Conservation (phyloP, 2,888 invertebrate genomes). For the Zeuzera pyrina region DNA sequence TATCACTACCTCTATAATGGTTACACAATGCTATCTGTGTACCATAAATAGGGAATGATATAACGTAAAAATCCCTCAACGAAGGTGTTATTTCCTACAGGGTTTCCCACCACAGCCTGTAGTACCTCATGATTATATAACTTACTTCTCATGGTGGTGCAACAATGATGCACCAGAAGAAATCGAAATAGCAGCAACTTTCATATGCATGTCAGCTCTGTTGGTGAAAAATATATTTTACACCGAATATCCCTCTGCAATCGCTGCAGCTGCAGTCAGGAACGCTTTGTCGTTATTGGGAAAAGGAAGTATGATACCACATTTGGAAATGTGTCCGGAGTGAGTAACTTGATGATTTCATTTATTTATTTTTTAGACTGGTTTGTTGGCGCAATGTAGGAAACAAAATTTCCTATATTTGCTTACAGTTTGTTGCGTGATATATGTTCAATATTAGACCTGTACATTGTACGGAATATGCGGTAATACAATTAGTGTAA, state of each 20-base stretch:
- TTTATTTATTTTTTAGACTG: not conserved
- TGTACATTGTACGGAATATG: too few species aligned
- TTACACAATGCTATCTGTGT: too few species aligned
- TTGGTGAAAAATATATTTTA: constrained; percentile 36
- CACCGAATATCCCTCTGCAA: constrained; percentile 38
- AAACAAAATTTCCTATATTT: too few species aligned
- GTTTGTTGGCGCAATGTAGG: too few species aligned
- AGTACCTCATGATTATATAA: constrained; percentile 45
- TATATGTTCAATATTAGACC: too few species aligned
- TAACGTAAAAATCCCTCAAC: too few species aligned
- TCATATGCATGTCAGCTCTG: constrained; percentile 41
- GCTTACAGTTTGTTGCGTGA: too few species aligned
- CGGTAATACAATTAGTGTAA: too few species aligned
- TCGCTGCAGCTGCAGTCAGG: constrained; percentile 40
- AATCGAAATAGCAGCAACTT: constrained; percentile 45
- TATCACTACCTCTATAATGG: too few species aligned
- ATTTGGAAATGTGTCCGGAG: constrained; percentile 29
- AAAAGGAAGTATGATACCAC: constrained; percentile 24
- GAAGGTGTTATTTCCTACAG: constrained; percentile 22
- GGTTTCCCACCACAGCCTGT: constrained; percentile 43
- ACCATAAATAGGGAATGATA: too few species aligned
- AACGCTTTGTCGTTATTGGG: constrained; percentile 36
- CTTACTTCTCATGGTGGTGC: constrained; percentile 45
- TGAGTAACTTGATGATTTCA: constrained; percentile 22
- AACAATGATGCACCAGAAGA: constrained; percentile 28